Percentiles rank a stretch among this genome's conserved stretches.
Conservation (phyloP, 1,140 invertebrate species). For the Drosophila serrata region DNA sequence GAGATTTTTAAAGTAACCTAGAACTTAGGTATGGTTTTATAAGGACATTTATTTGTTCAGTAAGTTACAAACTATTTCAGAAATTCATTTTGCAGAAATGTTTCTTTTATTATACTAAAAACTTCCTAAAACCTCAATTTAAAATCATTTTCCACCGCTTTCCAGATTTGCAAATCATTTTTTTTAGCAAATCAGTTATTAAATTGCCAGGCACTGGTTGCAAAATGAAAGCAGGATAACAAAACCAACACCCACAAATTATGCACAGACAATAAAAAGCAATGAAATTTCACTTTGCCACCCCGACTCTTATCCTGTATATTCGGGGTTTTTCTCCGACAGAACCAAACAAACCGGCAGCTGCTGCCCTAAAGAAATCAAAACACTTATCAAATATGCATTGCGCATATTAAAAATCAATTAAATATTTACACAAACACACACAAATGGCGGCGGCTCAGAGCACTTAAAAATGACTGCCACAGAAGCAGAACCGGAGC, state of each 20-base stretch:
- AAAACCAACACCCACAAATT: constrained; percentile 27
- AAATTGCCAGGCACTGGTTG: not conserved
- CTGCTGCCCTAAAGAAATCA: constrained; percentile 59
- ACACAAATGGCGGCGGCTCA: constrained; percentile 60
- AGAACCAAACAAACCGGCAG: constrained; percentile 7
- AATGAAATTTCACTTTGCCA: constrained; percentile 16
- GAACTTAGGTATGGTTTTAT: too few species aligned
- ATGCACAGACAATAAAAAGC: constrained; percentile 46
- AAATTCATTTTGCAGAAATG: too few species aligned
- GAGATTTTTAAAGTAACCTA: not conserved
- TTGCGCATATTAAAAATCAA: constrained; percentile 79
- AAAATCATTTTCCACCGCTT: not conserved
- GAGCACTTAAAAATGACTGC: constrained; percentile 49
- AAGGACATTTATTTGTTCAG: too few species aligned
- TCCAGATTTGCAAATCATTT: constrained; percentile 1
- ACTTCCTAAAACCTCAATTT: not conserved
- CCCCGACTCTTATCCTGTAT: not conserved
- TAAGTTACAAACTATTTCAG: too few species aligned
- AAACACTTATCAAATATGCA: constrained; percentile 78
- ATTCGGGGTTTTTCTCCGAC: constrained; percentile 11
- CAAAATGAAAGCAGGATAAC: constrained; percentile 1
- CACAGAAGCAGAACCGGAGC: constrained; percentile 20
- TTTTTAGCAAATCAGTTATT: constrained; percentile 3
- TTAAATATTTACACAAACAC: constrained; percentile 79
- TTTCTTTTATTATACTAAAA: too few species aligned